A percentile compares a stretch with the other conserved stretches of the same genome.
These are phyloP conservation scores for Hassar affinis DNA, from an alignment of 2,113 vertebrate genomes.

Conservation along the genomic window DNA sequence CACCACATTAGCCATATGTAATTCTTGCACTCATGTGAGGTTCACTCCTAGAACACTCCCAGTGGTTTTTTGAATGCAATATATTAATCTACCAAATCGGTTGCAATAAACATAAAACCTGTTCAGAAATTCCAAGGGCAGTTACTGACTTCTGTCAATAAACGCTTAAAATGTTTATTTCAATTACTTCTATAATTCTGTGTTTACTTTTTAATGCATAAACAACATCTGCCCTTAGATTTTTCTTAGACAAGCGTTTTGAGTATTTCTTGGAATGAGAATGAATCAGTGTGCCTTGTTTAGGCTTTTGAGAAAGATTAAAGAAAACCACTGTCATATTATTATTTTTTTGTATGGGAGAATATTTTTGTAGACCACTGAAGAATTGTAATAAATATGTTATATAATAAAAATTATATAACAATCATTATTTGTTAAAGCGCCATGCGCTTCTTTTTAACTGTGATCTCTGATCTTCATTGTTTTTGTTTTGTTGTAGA, in stretches of 20 bases:
- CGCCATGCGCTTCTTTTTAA: background rate
- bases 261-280: background rate
- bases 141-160: background rate
- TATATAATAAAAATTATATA: too few species aligned
- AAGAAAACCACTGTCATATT: background rate
- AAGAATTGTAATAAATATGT: background rate
- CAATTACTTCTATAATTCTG: background rate
- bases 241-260: background rate
- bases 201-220: background rate
- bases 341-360: background rate
- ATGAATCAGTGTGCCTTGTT: background rate
- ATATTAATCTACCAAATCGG: background rate
- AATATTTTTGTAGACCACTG: background rate
- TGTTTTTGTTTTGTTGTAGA: constrained; percentile 29
- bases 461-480: background rate
- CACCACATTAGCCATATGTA: constrained; percentile 3
- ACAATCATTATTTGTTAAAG: background rate
- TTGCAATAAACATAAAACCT: background rate
- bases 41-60: background rate
- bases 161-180: background rate
- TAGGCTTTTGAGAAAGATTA: background rate
- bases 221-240: background rate
- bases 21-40: background rate
- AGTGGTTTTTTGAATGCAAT: background rate
- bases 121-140: background rate